Base-by-base conservation (phyloP, 2,888 invertebrate genomes). In the Pyrochroa serraticornis region DNA sequence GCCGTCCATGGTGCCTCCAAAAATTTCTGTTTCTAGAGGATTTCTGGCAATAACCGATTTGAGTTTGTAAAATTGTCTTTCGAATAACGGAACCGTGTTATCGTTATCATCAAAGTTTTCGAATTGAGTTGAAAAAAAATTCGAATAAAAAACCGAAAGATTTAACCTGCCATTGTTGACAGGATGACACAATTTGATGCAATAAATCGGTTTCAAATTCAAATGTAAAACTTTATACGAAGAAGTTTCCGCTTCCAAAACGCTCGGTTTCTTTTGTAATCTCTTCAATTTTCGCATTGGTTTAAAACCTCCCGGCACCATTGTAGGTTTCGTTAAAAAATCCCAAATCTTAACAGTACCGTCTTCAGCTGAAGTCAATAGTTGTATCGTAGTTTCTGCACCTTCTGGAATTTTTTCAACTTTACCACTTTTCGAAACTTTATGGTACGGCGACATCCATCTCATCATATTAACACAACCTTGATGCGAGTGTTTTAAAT, bases 301-400 rank as follows among this genome's bases (percentile, higher is more conserved):
- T 58, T 73, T 77, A 62, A 75, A 76, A 45, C 74, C 74, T 38
- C 76, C 75, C 50, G 71, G 59, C 56, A 65, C 57, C 22, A 67
- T 51, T 6, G 62, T 64, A 0, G 76, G 75, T 60, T 74, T 76
- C 55, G 81, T 80, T 60, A 86, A 84, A 45, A 91, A 77, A 78
- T 89, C 86, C 91, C 91, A 92, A 71, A 90, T 85, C 36, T 87
- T 81, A 42, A 91, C 80, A 0, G 79, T 82, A 0, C 91, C 90
- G 73, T 91, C 91, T 61, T 84, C 81, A 22, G 88, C 84, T 22
- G 84, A 82, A 0, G 89, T 86, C 2, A 87, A 75, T 71, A 91
- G 88, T 69, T 88, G 89, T 53, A 85, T 77, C 7, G 86, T n/a
- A n/a, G n/a, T n/a, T n/a, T n/a, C n/a, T n/a, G n/a, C n/a, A n/a